phyloP scores from a whole-genome alignment of 2,888 invertebrate genomes.

The Ornithoptera alexandrae region DNA sequence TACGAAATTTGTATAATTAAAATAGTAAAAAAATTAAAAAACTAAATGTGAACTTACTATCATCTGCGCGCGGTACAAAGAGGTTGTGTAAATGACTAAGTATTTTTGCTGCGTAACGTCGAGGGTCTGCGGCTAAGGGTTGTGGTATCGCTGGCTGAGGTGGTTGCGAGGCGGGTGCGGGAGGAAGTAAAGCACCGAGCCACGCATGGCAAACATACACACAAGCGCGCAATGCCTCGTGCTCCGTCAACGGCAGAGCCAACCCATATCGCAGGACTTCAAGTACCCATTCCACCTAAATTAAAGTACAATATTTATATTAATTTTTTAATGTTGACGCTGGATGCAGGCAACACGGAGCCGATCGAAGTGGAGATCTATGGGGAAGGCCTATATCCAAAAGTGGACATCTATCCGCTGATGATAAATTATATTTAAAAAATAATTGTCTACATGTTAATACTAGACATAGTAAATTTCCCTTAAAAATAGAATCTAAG shows the following conservation, averaged over 20 bases:
- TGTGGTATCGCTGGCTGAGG: conserved; percentile 93
- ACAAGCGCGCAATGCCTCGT: conserved; percentile 96
- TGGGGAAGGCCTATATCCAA: too few species aligned
- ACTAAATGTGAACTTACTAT: conserved; percentile 84
- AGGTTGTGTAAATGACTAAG: conserved; percentile 95
- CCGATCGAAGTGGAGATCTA: too few species aligned
- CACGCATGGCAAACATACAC: conserved; percentile 98
- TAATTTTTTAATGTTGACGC: too few species aligned
- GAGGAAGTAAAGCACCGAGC: conserved; percentile 91
- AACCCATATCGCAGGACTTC: conserved; percentile 95
- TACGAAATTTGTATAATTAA: background rate
- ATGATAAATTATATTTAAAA: too few species aligned
- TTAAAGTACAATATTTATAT: too few species aligned
- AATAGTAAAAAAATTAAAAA: background rate
- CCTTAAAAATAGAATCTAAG: too few species aligned
- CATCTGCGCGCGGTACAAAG: conserved; percentile 95
- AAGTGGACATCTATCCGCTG: too few species aligned
- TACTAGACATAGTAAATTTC: too few species aligned
- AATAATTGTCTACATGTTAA: too few species aligned
- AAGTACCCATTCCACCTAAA: conserved; percentile 91
- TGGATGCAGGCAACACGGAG: too few species aligned
- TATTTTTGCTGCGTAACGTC: conserved; percentile 93
- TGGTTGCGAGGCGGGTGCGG: conserved; percentile 91
- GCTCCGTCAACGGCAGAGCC: conserved; percentile 92
- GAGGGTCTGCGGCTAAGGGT: conserved; percentile 93